Evolutionary conservation across 2,797 vertebrate genomes (phyloP), one percentile per base, ranked within the genome.

Genomic region (Enteromius mattozi): DNA sequence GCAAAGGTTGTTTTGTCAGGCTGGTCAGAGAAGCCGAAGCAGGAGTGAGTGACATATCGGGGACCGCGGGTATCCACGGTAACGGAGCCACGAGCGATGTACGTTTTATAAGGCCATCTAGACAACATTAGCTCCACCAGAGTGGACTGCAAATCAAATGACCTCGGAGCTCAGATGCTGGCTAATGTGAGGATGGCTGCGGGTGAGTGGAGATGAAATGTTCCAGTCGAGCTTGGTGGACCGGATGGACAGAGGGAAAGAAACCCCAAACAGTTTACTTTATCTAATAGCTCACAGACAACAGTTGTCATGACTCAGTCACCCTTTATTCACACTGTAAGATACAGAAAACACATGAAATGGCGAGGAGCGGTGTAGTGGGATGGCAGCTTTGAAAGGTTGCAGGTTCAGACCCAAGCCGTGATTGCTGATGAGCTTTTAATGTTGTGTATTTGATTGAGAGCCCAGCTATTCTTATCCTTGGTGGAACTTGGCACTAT

Each of bases 1-100:
- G 87, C 87, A 95, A 94, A 95, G 94, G 93, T 95, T 93, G 92
- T 89, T 88, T 90, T 86, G 90, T 89, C 89, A 90, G 89, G 77
- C 74, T 14, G 84, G 85, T 47, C 88, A 0, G 56, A 82, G 86
- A 87, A 87, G 87, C 88, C 82, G 87, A 91, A 87, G 88, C 88
- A 86, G 91, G 88, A 89, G 91, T 82, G 89, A 90, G 87, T 93
- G 93, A 92, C 92, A 91, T 91, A 92, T 90, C 88, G 19, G 91
- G 90, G 92, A 91, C 78, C 51, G 37, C 76, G 63, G 80, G 66
- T 83, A 81, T 86, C 89, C 88, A 85, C 83, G 75, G 87, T 88
- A 91, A 92, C 80, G 69, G 82, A 40, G 1, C 4, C 40, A 35
- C 16, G 68, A 12, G 71, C 87, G 54, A 86, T 81, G 85, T 86